phyloP scores from a whole-genome alignment of 2,797 vertebrate genomes.

The Chiloscyllium punctatum region DNA sequence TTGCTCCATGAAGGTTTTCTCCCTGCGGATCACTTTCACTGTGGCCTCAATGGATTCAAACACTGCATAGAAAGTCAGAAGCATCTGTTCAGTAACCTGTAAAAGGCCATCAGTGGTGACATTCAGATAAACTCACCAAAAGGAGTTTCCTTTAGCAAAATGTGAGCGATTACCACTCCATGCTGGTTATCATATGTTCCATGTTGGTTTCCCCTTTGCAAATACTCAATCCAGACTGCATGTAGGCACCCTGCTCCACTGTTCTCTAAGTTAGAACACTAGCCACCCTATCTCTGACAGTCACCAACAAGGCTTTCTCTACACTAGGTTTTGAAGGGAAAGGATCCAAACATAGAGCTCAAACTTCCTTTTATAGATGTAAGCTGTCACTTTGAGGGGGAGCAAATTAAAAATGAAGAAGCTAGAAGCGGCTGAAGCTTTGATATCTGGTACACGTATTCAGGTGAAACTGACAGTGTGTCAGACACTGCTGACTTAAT shows the following conservation, averaged over 20 bases:
- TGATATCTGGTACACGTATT: background rate
- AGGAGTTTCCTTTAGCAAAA: background rate
- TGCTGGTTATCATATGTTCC: background rate
- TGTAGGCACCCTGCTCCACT: background rate
- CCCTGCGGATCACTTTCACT: slow-evolving; percentile 79
- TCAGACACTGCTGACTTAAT: background rate
- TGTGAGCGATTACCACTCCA: background rate
- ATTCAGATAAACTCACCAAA: background rate
- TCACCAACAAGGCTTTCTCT: background rate
- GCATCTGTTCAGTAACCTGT: background rate
- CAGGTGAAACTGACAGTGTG: background rate
- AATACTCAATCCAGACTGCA: background rate
- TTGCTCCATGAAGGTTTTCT: slow-evolving; percentile 79
- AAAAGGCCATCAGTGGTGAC: background rate
- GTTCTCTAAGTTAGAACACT: background rate
- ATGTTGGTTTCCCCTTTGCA: background rate
- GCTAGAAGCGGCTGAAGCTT: background rate
- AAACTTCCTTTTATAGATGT: background rate
- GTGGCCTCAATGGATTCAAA: slow-evolving; percentile 69
- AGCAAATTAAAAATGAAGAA: background rate
- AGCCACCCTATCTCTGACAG: background rate
- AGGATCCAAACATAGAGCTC: background rate
- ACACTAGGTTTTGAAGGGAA: background rate
- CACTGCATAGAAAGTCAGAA: slow-evolving; percentile 46
- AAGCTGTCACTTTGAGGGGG: background rate